phyloP scores from a whole-genome alignment of 2,113 vertebrate genomes.

The Morone saxatilis region DNA sequence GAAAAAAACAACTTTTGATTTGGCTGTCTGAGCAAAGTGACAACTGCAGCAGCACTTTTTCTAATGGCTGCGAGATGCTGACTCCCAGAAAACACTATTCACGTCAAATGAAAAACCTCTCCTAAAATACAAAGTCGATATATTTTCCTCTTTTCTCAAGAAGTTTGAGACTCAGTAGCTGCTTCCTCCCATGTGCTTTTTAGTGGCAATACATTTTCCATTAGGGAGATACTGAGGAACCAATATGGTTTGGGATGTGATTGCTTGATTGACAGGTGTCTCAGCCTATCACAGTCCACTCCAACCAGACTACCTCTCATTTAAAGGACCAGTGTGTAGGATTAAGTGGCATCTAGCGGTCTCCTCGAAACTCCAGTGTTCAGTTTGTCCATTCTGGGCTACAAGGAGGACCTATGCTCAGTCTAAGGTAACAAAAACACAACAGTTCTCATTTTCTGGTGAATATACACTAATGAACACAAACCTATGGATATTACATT shows the following conservation, averaged over 20 bases:
- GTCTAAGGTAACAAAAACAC: no score
- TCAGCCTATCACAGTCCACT: background rate
- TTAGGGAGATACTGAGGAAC: background rate
- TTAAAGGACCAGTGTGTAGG: background rate
- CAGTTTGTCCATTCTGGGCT: no score
- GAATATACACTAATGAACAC: no score
- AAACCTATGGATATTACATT: no score
- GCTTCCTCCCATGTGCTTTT: background rate
- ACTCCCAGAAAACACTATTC: conserved; percentile 35
- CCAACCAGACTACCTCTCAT: background rate
- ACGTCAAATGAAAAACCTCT: conserved; percentile 37
- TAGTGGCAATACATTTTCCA: background rate
- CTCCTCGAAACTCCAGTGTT: no score
- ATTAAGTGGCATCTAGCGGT: no score
- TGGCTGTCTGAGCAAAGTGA: conserved; percentile 48
- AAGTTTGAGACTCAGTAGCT: background rate
- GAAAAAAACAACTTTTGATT: conserved; percentile 47
- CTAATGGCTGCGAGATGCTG: conserved; percentile 42
- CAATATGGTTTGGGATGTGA: background rate
- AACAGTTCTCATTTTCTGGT: no score
- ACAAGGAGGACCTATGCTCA: no score
- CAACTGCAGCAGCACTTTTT: conserved; percentile 35
- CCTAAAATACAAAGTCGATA: conserved; percentile 5
- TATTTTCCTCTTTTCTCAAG: background rate
- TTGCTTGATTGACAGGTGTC: conserved; percentile 15